These are phyloP conservation scores for Ligdia adustata DNA, from an alignment of 2,888 invertebrate species.

Conservation along the genomic window DNA sequence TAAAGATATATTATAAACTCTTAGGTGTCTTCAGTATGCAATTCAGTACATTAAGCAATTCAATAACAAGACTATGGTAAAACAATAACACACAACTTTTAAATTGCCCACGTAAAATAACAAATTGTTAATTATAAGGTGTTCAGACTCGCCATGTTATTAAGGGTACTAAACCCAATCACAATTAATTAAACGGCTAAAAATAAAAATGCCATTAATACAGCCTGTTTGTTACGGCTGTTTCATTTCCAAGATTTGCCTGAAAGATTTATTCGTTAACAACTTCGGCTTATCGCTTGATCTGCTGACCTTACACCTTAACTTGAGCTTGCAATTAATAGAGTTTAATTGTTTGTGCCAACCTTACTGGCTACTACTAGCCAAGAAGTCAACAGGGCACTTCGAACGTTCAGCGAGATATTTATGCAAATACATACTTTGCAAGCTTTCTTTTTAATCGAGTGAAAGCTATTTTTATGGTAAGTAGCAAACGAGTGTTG, in stretches of 20 bases:
- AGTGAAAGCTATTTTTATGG: conserved; percentile 25
- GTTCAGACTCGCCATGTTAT: neutral
- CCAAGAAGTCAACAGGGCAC: conserved; percentile 3
- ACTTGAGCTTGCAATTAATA: conserved; percentile 39
- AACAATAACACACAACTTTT: too few relatives aligned
- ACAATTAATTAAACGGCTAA: conserved; percentile 1
- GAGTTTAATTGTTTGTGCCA: conserved; percentile 17
- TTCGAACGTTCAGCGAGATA: conserved; percentile 25
- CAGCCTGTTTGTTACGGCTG: conserved; percentile 51
- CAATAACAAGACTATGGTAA: too few relatives aligned
- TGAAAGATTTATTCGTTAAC: conserved; percentile 67
- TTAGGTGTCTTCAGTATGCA: too few relatives aligned
- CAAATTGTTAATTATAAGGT: neutral
- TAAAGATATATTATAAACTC: too few relatives aligned
- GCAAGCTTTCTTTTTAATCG: conserved; percentile 26
- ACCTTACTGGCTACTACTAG: neutral
- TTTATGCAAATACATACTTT: conserved; percentile 34
- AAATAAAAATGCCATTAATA: conserved; percentile 23
- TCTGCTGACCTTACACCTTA: conserved; percentile 58
- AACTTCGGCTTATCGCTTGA: conserved; percentile 51
- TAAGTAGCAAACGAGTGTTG: conserved; percentile 8
- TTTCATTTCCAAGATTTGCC: conserved; percentile 49
- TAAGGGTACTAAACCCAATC: too few relatives aligned
- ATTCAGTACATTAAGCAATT: too few relatives aligned
- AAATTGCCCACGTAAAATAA: too few relatives aligned